Conservation (phyloP, 2,113 vertebrate species). For the Aspiorhynchus laticeps region DNA sequence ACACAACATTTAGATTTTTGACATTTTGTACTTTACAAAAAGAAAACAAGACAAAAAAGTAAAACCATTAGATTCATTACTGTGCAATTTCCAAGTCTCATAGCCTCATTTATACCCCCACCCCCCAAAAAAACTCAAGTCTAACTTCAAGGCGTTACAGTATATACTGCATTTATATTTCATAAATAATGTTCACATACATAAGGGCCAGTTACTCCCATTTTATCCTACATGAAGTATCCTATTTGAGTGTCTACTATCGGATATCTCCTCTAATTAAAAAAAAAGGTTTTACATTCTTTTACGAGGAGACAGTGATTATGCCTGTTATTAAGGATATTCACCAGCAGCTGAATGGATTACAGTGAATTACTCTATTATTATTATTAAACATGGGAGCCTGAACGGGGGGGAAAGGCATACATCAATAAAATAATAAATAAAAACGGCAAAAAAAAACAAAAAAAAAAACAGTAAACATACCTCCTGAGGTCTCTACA, state of each 20-base stretch:
- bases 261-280: not conserved
- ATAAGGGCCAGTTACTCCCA: conserved; percentile 24
- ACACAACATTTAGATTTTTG: conserved; percentile 51
- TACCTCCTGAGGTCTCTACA: conserved; percentile 96
- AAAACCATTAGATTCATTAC: conserved; percentile 31
- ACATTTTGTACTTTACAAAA: conserved; percentile 27
- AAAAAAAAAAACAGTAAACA: conserved; percentile 78
- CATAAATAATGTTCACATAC: conserved; percentile 40
- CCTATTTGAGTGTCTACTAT: not conserved
- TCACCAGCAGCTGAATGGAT: conserved; percentile 29
- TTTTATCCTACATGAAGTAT: conserved; percentile 5
- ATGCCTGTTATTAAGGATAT: conserved; percentile 10
- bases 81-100: conserved; percentile 48
- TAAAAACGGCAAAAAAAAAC: conserved; percentile 24
- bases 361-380: conserved; percentile 34
- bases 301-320: not conserved
- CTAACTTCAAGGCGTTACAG: conserved; percentile 67
- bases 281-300: conserved; percentile 10
- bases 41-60: conserved; percentile 60
- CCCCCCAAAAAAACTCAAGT: conserved; percentile 52
- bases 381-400: conserved; percentile 16
- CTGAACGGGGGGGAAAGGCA: conserved; percentile 80
- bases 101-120: conserved; percentile 45
- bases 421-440: conserved; percentile 70
- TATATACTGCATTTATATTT: conserved; percentile 62